These are phyloP conservation scores for Takifugu flavidus DNA, from an alignment of 2,113 vertebrate genomes.

Conservation along the genomic window DNA sequence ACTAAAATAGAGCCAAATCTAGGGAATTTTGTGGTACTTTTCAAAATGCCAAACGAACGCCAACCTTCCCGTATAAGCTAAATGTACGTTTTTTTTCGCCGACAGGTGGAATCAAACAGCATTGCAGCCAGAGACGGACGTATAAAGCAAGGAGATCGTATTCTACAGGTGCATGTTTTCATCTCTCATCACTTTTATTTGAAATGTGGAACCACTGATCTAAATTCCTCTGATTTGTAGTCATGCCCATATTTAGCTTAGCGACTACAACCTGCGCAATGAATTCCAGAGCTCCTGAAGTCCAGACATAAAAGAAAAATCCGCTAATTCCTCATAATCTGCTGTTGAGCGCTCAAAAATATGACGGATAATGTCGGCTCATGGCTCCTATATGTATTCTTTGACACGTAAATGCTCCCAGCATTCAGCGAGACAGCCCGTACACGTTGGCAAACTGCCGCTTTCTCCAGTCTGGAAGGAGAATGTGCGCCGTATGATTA, in stretches of 20 bases:
- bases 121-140: conserved; percentile 91
- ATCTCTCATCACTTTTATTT: background rate
- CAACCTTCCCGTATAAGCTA: too few relatives aligned
- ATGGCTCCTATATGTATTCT: too few relatives aligned
- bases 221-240: background rate
- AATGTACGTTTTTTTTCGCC: conserved; percentile 12
- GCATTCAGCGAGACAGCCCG: too few relatives aligned
- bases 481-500: conserved; percentile 46
- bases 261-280: background rate
- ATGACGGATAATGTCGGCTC: too few relatives aligned
- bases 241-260: conserved; percentile 9
- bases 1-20: conserved; percentile 15
- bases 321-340: too few relatives aligned
- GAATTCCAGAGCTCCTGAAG: too few relatives aligned
- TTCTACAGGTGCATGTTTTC: conserved; percentile 83
- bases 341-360: too few relatives aligned
- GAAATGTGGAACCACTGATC: background rate
- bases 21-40: too few relatives aligned
- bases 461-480: too few relatives aligned
- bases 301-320: conserved; percentile 1
- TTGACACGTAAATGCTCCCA: too few relatives aligned
- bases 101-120: conserved; percentile 89
- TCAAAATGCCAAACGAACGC: too few relatives aligned
- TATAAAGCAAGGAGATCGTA: conserved; percentile 91
- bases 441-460: too few relatives aligned